Evolutionary conservation across 2,113 vertebrate species (phyloP), one percentile per base, ranked within the genome.

Genomic region (Callospermophilus lateralis): DNA sequence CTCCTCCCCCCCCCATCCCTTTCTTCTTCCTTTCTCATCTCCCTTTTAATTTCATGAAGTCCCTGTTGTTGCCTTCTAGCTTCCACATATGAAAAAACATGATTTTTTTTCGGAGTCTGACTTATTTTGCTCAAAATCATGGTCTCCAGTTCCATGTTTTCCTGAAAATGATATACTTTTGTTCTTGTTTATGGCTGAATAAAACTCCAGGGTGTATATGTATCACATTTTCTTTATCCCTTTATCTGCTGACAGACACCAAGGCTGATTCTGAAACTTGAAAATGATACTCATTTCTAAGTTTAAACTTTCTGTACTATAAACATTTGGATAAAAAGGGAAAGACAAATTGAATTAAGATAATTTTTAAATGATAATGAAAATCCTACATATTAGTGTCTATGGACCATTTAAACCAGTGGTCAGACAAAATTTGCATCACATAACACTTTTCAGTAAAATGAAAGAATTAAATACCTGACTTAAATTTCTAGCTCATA

Each of bases 241-340:
- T 68, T 68, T 28, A 68, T 68, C 32, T 68, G 15, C 17, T 68
- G 32, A 34, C 32, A 34, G 15, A 68, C 67, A 68, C 30, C 15
- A 8, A 63, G 61, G 24, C 61, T 63, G 61, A 63, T 63, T 61
- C 22, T 26, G 58, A 8, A 34, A 68, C 65, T 68, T 68, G 32
- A 93, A 58, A 94, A 65, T 84, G 16, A 7, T 3, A 34, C 74
- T 74, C 17, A 85, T 42, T 26, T 80, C 37, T 93, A 74, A 67
- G 63, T 86, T 53, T 93, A 84, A 93, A 96, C 58, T 51, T 84
- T 4, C 74, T 79, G 32, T 45, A 74, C 42, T 63, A 86, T 37
- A 90, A 93, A 68, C 28, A 90, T 19, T 17, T 89, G 37, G 30
- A 26, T 53, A 26, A 76, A 84, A 55, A 9, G 2, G 6, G 11